A percentile compares a stretch with the other conserved stretches of the same genome.
Evolutionary conservation across 2,888 invertebrate genomes (phyloP).

Genomic region (Apantesis nais): DNA sequence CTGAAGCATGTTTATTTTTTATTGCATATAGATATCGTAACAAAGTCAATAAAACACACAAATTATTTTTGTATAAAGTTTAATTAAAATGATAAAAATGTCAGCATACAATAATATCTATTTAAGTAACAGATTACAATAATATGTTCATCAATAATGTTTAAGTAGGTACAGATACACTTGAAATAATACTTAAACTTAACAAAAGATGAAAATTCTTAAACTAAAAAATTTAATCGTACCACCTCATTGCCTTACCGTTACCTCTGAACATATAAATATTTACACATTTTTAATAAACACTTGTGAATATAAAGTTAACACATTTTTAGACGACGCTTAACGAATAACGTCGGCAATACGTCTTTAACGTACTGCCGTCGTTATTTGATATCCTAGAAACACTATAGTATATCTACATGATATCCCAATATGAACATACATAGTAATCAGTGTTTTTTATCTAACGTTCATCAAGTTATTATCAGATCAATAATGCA

Average conservation of each 20-base stretch:
- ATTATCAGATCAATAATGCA: slow-evolving; percentile 18
- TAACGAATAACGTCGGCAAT: too few species aligned
- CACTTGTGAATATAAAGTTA: neutral
- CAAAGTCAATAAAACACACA: neutral
- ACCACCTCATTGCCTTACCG: neutral
- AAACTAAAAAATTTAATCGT: neutral
- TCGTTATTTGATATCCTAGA: neutral
- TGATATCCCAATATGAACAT: neutral
- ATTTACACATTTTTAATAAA: neutral
- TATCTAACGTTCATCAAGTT: slow-evolving; percentile 6
- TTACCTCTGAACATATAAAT: neutral
- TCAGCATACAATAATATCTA: slow-evolving; percentile 55
- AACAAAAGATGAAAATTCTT: slow-evolving; percentile 24
- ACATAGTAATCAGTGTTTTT: slow-evolving; percentile 11
- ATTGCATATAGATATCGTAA: neutral
- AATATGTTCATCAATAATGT: slow-evolving; percentile 75
- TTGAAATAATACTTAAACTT: slow-evolving; percentile 36
- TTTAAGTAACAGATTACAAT: slow-evolving; percentile 72
- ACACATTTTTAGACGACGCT: neutral
- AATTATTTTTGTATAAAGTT: slow-evolving; percentile 36
- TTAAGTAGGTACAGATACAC: slow-evolving; percentile 35
- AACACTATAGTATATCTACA: neutral
- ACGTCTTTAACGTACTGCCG: neutral
- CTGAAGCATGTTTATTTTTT: too few species aligned
- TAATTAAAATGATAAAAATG: slow-evolving; percentile 62